Base-by-base conservation (phyloP, 2,888 invertebrate species). In the Linnaemya tessellans region DNA sequence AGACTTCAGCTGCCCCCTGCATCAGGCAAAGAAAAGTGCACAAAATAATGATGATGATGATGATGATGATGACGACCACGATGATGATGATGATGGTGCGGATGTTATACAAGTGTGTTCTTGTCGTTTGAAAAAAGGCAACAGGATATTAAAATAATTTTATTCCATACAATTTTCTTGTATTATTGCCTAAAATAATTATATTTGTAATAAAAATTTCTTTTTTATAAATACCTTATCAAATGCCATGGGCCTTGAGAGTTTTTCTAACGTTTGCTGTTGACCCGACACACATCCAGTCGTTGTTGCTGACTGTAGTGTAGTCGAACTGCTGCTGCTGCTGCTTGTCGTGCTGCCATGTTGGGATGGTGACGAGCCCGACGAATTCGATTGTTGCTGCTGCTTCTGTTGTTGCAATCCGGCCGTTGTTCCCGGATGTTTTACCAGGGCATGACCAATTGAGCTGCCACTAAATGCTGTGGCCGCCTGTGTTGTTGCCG, bases 181-280 rank as follows among this genome's bases (percentile, higher is more conserved):
- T 20, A 30, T 10, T 58, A n/a, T n/a, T n/a, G n/a, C n/a, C n/a
- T n/a, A n/a, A n/a, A n/a, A n/a, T n/a, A n/a, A n/a, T n/a, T 56
- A 67, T 71, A 46, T 81, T 58, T 77, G 46, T 15, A 49, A 74
- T 49, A 64, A 79, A 64, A 74, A 20, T 20, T 18, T 1, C 20
- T n/a, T n/a, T n/a, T n/a, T n/a, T n/a, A n/a, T n/a, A n/a, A n/a
- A n/a, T 91, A 96, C 96, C 95, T 95, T 96, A 93, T 96, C 96
- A 93, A 96, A 96, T 92, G 95, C 95, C 93, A 95, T 94, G 90
- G 96, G 96, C 93, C 95, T 89, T 43, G 92, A 92, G n/a, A 93
- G 88, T 88, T 91, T 91, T 81, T 92, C 92, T 86, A 92, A 90
- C 62, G 91, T 89, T 87, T 91, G 91, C 82, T 91, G 92, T 38